Conservation (phyloP, 2,113 vertebrate species). For the Dolichotis patagonum region DNA sequence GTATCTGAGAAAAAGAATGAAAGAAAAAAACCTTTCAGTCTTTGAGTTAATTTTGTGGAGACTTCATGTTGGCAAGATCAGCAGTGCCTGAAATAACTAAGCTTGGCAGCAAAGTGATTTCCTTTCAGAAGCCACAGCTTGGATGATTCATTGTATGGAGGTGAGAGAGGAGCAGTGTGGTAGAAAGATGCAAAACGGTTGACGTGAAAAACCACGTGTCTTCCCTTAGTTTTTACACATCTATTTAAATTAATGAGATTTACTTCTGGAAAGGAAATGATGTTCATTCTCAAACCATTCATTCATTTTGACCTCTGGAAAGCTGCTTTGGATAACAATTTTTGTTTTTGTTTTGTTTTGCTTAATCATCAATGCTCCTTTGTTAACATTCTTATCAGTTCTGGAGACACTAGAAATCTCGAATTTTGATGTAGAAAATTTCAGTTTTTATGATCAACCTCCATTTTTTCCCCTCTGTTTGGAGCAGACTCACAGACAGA, state of each 20-base stretch:
- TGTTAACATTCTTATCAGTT: constrained; percentile 18
- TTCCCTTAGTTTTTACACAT: constrained; percentile 16
- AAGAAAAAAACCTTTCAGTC: neutral
- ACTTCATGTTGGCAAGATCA: constrained; percentile 58
- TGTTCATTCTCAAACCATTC: neutral
- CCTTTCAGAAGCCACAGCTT: constrained; percentile 11
- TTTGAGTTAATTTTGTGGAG: constrained; percentile 59
- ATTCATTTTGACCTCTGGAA: constrained; percentile 44
- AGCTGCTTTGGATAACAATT: neutral
- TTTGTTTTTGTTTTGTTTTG: neutral
- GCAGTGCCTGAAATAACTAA: neutral
- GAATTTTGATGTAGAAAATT: constrained; percentile 9
- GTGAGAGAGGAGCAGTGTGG: neutral
- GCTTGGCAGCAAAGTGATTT: neutral
- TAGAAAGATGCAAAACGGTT: neutral
- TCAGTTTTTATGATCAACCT: neutral
- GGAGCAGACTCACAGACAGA: neutral
- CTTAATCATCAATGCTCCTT: constrained; percentile 1
- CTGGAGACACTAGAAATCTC: neutral
- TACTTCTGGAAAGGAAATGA: neutral
- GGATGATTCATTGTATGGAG: neutral
- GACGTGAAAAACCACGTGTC: neutral
- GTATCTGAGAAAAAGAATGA: neutral
- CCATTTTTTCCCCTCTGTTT: neutral
- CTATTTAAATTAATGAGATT: constrained; percentile 66